Conservation (phyloP, 2,797 vertebrate genomes). For the Dendrocincla tyrannina region DNA sequence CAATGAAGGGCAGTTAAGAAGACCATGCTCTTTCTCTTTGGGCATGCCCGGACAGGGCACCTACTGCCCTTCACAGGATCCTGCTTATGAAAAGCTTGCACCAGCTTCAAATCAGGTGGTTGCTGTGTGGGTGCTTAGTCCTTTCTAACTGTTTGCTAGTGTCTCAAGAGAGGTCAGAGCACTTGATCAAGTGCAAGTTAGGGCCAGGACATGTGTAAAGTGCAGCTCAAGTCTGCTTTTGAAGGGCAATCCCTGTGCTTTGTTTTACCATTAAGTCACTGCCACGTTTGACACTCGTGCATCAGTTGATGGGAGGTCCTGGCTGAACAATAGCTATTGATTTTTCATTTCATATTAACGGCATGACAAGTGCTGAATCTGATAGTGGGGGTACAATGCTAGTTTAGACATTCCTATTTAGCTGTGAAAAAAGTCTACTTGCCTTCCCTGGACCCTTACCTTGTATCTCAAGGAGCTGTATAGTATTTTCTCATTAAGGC, state of each 20-base stretch:
- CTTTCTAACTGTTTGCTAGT: background rate
- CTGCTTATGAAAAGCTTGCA: background rate
- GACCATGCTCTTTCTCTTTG: background rate
- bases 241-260: background rate
- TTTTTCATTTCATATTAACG: slow-evolving; percentile 42
- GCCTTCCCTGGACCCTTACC: background rate
- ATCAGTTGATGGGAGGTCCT: background rate
- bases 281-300: background rate
- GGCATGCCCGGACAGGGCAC: background rate
- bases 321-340: slow-evolving; percentile 45
- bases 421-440: background rate
- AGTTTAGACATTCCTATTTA: background rate
- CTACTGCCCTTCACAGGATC: background rate
- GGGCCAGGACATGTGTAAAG: background rate
- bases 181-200: background rate
- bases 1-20: background rate
- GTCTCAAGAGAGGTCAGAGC: background rate
- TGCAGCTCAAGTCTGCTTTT: background rate
- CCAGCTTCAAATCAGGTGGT: background rate
- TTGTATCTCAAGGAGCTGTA: background rate
- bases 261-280: background rate
- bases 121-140: background rate
- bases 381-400: background rate
- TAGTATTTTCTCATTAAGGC: background rate
- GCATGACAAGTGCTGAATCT: background rate